Percentiles rank a stretch among this genome's conserved stretches.
phyloP scores from a whole-genome alignment of 2,888 invertebrate genomes.

The Megastigmus dorsalis region DNA sequence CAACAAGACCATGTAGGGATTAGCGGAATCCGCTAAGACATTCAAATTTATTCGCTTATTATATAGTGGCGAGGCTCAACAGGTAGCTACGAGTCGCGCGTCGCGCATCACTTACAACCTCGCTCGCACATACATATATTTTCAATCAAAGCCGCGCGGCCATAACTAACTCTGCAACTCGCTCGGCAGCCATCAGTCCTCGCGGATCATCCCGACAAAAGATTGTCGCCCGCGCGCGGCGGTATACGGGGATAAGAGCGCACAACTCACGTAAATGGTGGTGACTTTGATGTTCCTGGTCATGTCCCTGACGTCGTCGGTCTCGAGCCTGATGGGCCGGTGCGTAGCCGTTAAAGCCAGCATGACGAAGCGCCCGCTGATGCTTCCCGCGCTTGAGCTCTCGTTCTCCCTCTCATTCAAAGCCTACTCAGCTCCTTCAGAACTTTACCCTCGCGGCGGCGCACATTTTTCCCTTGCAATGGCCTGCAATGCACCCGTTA shows the following conservation, averaged over 20 bases:
- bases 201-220: no score
- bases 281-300: slow-evolving; percentile 71
- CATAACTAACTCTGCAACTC: no score
- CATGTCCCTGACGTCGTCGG: slow-evolving; percentile 73
- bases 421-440: no score
- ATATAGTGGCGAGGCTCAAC: not conserved
- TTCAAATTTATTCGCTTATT: slow-evolving; percentile 21
- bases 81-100: not conserved
- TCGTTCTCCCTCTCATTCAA: slow-evolving; percentile 38
- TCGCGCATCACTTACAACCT: slow-evolving; percentile 8
- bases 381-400: slow-evolving; percentile 42
- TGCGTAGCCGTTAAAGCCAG: slow-evolving; percentile 69
- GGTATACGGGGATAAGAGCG: no score
- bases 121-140: not conserved
- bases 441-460: not conserved
- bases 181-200: no score
- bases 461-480: no score
- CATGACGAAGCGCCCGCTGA: slow-evolving; percentile 65
- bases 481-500: no score
- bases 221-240: no score
- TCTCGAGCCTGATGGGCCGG: slow-evolving; percentile 68
- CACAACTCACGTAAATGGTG: slow-evolving; percentile 72
- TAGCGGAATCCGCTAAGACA: slow-evolving; percentile 14
- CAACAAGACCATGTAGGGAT: slow-evolving; percentile 11
- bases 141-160: no score